Conservation (phyloP, 2,797 vertebrate species). For the Arnoldichthys spilopterus region DNA sequence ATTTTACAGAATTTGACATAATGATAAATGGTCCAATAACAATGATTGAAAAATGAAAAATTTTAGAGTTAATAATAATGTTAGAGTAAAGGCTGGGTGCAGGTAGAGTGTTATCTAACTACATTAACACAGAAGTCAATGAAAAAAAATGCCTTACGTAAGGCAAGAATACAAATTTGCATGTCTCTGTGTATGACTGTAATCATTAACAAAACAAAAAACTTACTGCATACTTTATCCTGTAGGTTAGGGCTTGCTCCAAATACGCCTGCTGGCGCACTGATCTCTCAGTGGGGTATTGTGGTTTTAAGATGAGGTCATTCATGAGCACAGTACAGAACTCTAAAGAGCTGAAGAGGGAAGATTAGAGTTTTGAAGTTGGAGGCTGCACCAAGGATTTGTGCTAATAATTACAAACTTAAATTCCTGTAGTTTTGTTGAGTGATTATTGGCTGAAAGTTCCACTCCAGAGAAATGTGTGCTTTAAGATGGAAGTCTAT, state of each 20-base stretch:
- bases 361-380: conserved; percentile 46
- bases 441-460: conserved; percentile 32
- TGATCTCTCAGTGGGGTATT: conserved; percentile 37
- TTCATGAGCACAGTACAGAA: conserved; percentile 34
- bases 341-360: conserved; percentile 30
- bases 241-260: conserved; percentile 28
- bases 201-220: conserved; percentile 35
- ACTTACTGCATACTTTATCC: conserved; percentile 34
- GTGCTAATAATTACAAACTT: conserved; percentile 48
- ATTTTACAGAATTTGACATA: too few species aligned
- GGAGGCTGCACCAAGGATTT: conserved; percentile 46
- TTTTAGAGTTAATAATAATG: too few species aligned
- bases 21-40: too few species aligned
- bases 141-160: neutral
- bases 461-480: neutral
- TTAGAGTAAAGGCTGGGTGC: neutral
- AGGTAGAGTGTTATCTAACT: neutral
- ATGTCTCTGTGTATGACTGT: neutral
- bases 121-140: neutral
- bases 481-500: neutral
- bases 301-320: conserved; percentile 44
- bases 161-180: neutral
- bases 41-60: too few species aligned
- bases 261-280: conserved; percentile 1
- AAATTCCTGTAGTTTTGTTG: conserved; percentile 36